phyloP scores from a whole-genome alignment of 2,888 invertebrate genomes.

The Zygaena filipendulae region DNA sequence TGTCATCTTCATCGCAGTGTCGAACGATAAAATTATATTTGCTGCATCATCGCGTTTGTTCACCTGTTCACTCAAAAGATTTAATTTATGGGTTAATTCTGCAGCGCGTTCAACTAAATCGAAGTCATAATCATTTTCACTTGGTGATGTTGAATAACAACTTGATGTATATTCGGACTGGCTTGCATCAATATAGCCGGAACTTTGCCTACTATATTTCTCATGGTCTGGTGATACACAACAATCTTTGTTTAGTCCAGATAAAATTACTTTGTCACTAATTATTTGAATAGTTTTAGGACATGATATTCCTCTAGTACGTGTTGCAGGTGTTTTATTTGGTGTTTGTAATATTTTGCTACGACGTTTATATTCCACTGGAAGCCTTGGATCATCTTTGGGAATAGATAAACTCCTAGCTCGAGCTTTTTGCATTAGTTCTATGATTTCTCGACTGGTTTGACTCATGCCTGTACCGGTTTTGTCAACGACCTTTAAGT shows the following conservation, averaged over 20 bases:
- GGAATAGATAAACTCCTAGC: slow-evolving; percentile 60
- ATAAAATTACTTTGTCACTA: slow-evolving; percentile 59
- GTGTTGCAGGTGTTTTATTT: slow-evolving; percentile 48
- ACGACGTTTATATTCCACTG: slow-evolving; percentile 36
- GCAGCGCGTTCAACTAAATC: slow-evolving; percentile 55
- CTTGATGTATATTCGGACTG: slow-evolving; percentile 64
- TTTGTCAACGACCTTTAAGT: slow-evolving; percentile 35
- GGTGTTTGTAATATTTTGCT: slow-evolving; percentile 66
- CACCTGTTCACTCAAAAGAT: slow-evolving; percentile 48
- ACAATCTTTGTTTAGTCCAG: slow-evolving; percentile 53
- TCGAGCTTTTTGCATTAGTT: slow-evolving; percentile 57
- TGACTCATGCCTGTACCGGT: slow-evolving; percentile 52
- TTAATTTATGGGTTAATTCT: slow-evolving; percentile 52
- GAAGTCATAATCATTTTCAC: slow-evolving; percentile 63
- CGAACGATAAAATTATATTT: slow-evolving; percentile 31
- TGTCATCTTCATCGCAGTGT: slow-evolving; percentile 19
- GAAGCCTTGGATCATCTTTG: slow-evolving; percentile 55
- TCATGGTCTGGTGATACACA: slow-evolving; percentile 36
- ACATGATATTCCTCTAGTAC: slow-evolving; percentile 52
- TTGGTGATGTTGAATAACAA: slow-evolving; percentile 60
- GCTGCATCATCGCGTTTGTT: slow-evolving; percentile 32
- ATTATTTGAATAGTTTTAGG: slow-evolving; percentile 65
- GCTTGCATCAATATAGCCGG: slow-evolving; percentile 60
- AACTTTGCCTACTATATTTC: slow-evolving; percentile 45
- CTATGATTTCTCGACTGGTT: slow-evolving; percentile 57